Evolutionary conservation across 1,140 invertebrate species (phyloP).

Genomic region (Chrysomallon squamiferum): DNA sequence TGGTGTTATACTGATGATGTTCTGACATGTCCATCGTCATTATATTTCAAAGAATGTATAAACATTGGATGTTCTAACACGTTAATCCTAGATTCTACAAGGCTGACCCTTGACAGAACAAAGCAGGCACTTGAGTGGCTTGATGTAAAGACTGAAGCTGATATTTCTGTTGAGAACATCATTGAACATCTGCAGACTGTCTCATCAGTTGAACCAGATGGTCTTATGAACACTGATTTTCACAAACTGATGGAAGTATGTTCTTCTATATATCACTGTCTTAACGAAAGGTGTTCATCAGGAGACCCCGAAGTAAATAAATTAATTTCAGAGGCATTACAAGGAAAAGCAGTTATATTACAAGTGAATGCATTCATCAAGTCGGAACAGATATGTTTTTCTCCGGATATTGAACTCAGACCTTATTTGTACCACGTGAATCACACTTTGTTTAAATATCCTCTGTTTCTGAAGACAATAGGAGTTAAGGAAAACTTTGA

Average conservation of each 20-base stretch:
- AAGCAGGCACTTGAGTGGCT: not conserved
- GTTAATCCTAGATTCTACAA: not conserved
- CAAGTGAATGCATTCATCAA: no score
- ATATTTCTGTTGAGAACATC: not conserved
- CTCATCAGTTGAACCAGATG: not conserved
- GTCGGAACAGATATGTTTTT: slow-evolving; percentile 18
- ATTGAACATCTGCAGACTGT: not conserved
- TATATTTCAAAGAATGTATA: not conserved
- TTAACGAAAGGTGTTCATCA: no score
- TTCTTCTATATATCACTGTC: no score
- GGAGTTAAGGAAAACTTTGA: no score
- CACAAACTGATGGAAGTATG: no score
- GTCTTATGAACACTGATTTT: no score
- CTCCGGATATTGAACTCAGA: slow-evolving; percentile 11
- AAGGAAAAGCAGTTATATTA: no score
- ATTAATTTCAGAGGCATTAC: no score
- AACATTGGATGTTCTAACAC: not conserved
- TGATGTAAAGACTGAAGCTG: not conserved
- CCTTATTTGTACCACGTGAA: slow-evolving; percentile 30
- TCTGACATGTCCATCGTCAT: not conserved
- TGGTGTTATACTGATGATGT: slow-evolving; percentile 10
- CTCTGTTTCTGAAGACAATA: no score
- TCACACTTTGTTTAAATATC: no score
- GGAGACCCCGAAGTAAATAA: no score
- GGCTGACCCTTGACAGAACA: not conserved